A percentile compares a stretch with the other conserved stretches of the same genome.
Conservation (phyloP, 2,797 vertebrate genomes). For the Gadopsis bispinosus region DNA sequence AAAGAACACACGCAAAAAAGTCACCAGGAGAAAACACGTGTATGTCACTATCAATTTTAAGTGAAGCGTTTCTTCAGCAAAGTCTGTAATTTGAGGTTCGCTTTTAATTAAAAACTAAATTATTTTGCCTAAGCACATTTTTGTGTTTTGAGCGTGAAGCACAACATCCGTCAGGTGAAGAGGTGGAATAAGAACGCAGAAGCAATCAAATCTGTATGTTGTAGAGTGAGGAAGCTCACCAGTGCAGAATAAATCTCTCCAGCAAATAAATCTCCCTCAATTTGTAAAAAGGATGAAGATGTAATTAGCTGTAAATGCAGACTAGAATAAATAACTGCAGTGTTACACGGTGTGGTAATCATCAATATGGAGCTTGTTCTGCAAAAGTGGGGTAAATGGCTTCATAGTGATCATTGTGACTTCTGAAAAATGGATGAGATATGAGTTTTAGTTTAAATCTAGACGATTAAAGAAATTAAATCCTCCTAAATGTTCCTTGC, state of each 20-base stretch:
- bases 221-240: background rate
- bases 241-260: background rate
- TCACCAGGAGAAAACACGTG: background rate
- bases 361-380: conserved; percentile 38
- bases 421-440: conserved; percentile 38
- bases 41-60: background rate
- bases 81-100: background rate
- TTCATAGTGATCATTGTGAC: conserved; percentile 15
- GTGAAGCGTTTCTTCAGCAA: background rate
- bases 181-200: conserved; percentile 9
- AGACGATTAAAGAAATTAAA: conserved; percentile 35
- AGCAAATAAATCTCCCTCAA: conserved; percentile 24
- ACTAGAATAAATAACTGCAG: conserved; percentile 39
- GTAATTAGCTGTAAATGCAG: conserved; percentile 43
- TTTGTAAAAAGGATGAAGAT: conserved; percentile 28
- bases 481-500: conserved; percentile 16
- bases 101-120: background rate
- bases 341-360: conserved; percentile 1
- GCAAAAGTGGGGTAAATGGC: conserved; percentile 53
- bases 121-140: background rate
- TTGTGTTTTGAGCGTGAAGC: too few relatives aligned
- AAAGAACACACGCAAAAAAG: background rate
- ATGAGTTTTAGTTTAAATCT: conserved; percentile 38
- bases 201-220: background rate
- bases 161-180: conserved; percentile 2